Conservation (phyloP, 2,888 invertebrate genomes). For the Celastrina argiolus region DNA sequence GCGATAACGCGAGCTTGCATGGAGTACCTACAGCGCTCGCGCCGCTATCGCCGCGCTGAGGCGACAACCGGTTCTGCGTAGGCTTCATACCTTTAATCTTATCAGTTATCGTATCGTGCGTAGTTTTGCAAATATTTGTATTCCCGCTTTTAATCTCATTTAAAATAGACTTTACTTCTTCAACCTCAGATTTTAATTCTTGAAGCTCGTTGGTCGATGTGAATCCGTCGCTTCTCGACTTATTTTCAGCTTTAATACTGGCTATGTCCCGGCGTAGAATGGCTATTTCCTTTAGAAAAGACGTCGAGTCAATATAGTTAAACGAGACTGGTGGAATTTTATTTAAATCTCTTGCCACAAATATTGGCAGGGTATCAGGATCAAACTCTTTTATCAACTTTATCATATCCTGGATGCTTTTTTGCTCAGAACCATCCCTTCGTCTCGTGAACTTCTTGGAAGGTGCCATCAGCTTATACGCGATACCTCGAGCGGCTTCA, state of each 20-base stretch:
- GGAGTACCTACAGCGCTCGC: too few relatives aligned
- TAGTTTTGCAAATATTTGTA: too few relatives aligned
- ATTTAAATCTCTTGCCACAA: slow-evolving; percentile 1
- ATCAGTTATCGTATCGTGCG: too few relatives aligned
- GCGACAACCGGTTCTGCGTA: too few relatives aligned
- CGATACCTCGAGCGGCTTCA: neutral
- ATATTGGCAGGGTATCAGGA: neutral
- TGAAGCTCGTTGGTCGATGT: too few relatives aligned
- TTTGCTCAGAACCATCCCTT: slow-evolving; percentile 3
- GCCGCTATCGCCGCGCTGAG: too few relatives aligned
- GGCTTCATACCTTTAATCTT: too few relatives aligned
- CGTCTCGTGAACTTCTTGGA: neutral
- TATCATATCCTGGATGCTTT: slow-evolving; percentile 5
- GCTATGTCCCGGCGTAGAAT: neutral
- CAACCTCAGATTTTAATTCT: neutral
- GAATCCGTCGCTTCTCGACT: too few relatives aligned
- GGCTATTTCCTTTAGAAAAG: neutral
- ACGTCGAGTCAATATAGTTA: neutral
- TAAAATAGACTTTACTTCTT: neutral
- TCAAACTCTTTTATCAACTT: slow-evolving; percentile 4
- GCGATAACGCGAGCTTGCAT: too few relatives aligned
- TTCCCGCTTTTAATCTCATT: too few relatives aligned
- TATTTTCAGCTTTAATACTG: neutral
- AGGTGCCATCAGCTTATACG: neutral
- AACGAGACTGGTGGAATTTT: neutral